Evolutionary conservation across 2,888 invertebrate genomes (phyloP).

Genomic region (Machimus atricapillus): DNA sequence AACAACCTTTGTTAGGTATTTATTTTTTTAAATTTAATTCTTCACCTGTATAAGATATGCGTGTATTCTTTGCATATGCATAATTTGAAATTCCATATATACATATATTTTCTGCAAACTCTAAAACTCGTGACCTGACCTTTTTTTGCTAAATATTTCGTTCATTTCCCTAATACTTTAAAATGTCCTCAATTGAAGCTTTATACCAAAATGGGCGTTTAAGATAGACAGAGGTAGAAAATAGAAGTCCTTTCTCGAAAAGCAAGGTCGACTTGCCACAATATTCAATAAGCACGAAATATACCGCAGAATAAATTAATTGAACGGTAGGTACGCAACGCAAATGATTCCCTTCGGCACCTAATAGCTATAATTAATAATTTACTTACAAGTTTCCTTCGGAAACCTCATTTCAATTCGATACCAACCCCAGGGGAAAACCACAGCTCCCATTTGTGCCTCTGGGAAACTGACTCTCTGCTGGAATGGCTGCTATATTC

Average conservation of each 20-base stretch:
- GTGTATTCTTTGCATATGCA: too few relatives aligned
- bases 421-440: conserved; percentile 1
- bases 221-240: background rate
- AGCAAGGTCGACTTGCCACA: background rate
- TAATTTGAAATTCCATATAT: too few relatives aligned
- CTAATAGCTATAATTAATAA: conserved; percentile 23
- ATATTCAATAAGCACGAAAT: conserved; percentile 10
- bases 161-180: background rate
- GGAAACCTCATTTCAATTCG: background rate
- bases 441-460: conserved; percentile 20
- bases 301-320: conserved; percentile 14
- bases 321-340: background rate
- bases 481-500: background rate
- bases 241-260: background rate
- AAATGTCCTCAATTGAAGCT: background rate
- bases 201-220: background rate
- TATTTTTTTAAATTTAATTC: too few relatives aligned
- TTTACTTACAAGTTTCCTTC: conserved; percentile 12
- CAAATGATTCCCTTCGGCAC: conserved; percentile 14
- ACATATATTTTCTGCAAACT: too few relatives aligned
- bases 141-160: too few relatives aligned
- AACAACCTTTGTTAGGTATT: background rate
- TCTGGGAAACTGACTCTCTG: background rate
- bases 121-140: too few relatives aligned
- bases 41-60: too few relatives aligned